Conservation (phyloP, 2,113 vertebrate species). For the Calidris pygmaea region DNA sequence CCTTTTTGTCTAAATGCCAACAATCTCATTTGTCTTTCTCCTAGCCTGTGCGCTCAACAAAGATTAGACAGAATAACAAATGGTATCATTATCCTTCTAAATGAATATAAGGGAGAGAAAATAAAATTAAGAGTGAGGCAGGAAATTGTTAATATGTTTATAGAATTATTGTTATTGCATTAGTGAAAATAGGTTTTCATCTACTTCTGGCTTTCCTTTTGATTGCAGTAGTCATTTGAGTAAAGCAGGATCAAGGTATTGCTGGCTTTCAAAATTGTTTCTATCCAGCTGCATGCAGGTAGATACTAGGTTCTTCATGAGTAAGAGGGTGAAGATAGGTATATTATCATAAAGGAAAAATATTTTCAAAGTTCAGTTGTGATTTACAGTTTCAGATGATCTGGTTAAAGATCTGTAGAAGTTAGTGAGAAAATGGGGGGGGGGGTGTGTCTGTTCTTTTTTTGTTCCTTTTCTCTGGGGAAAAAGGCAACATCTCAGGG, state of each 20-base stretch:
- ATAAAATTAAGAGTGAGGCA: conserved; percentile 55
- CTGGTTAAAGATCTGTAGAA: not conserved
- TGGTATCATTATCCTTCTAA: conserved; percentile 15
- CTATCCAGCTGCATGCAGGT: not conserved
- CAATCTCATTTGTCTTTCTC: conserved; percentile 23
- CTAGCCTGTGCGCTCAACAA: not conserved
- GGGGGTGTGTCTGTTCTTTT: not conserved
- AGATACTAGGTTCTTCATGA: not conserved
- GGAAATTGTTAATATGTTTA: conserved; percentile 60
- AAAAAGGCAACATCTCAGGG: not conserved
- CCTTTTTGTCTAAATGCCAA: conserved; percentile 38
- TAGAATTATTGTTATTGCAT: conserved; percentile 47
- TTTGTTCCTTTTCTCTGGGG: not conserved
- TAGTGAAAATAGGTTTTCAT: conserved; percentile 43
- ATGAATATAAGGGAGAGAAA: conserved; percentile 49
- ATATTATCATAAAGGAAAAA: not conserved
- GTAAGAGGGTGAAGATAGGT: not conserved
- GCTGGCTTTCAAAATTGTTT: not conserved
- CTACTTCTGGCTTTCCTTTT: conserved; percentile 13
- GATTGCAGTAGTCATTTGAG: not conserved
- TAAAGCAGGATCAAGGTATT: not conserved
- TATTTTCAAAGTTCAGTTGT: not conserved
- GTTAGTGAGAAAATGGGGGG: not conserved
- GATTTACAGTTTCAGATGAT: not conserved
- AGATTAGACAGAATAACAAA: conserved; percentile 38